phyloP scores from a whole-genome alignment of 2,888 invertebrate species.

The Tetranychus truncatus region DNA sequence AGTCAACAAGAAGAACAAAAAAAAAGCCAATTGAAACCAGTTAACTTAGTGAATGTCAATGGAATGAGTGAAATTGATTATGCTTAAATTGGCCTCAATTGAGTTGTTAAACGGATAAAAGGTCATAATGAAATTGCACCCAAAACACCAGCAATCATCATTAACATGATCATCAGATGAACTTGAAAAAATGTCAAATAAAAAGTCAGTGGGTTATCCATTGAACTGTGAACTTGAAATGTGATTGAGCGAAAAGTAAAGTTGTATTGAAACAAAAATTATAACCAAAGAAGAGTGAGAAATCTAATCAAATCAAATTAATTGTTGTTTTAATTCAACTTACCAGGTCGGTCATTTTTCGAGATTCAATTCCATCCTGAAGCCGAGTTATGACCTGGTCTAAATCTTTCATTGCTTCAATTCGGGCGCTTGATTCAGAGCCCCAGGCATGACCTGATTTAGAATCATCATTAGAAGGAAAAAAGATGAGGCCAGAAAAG shows the following conservation, averaged over 20 bases:
- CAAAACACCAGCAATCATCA: background rate
- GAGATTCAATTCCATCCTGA: constrained; percentile 17
- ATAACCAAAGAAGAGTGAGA: background rate
- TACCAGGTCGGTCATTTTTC: constrained; percentile 16
- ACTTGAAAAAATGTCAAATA: background rate
- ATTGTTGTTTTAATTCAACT: constrained; percentile 3
- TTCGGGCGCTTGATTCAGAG: constrained; percentile 14
- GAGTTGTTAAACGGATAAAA: background rate
- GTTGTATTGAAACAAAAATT: background rate
- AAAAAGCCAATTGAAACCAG: too few species aligned
- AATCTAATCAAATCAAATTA: background rate
- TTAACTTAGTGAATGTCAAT: background rate
- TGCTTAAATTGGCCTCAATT: background rate
- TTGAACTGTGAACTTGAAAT: background rate
- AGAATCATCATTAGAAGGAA: constrained; percentile 5
- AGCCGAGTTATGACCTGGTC: constrained; percentile 15
- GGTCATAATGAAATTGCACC: background rate
- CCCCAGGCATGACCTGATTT: constrained; percentile 15
- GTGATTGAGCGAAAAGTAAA: background rate
- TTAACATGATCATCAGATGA: background rate
- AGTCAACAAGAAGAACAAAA: too few species aligned
- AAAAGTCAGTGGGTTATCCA: background rate
- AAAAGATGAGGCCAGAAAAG: background rate
- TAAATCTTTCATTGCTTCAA: constrained; percentile 16
- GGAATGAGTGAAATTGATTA: background rate